A percentile compares a stretch with the other conserved stretches of the same genome.
Conservation (phyloP, 2,888 invertebrate species). For the Caenorhabditis sinica region DNA sequence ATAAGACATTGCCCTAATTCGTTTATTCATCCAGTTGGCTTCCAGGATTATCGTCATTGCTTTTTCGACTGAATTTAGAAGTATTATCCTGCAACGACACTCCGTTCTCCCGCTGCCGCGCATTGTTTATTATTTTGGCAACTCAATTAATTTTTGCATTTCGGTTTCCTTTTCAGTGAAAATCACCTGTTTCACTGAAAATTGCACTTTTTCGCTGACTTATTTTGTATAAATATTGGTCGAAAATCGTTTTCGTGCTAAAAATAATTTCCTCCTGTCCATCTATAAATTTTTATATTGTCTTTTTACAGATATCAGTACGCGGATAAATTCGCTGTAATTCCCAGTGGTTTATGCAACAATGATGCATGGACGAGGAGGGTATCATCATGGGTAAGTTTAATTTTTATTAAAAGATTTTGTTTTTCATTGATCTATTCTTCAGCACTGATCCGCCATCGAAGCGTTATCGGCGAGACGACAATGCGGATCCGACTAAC, state of each 20-base stretch:
- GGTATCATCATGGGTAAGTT: conserved; percentile 30
- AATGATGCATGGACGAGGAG: conserved; percentile 28
- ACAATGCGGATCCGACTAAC: conserved; percentile 84
- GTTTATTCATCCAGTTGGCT: too few species aligned
- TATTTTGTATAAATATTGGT: too few species aligned
- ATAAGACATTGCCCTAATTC: too few species aligned
- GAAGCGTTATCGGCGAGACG: conserved; percentile 76
- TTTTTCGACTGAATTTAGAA: not conserved
- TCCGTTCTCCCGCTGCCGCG: conserved; percentile 27
- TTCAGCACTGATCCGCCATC: conserved; percentile 53
- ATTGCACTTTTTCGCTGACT: too few species aligned
- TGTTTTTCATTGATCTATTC: too few species aligned
- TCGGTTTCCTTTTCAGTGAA: not conserved
- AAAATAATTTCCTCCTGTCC: not conserved
- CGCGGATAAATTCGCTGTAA: not conserved
- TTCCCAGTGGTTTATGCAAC: not conserved
- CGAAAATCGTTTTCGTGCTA: too few species aligned
- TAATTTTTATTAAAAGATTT: not conserved
- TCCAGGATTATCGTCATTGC: too few species aligned
- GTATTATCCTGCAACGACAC: conserved; percentile 38
- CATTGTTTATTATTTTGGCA: conserved; percentile 25
- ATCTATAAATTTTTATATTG: conserved; percentile 4
- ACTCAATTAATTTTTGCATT: conserved; percentile 3
- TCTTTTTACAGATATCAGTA: not conserved
- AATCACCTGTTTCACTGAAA: too few species aligned